Evolutionary conservation across 2,797 vertebrate species (phyloP).

Genomic region (Manis crassicaudata): DNA sequence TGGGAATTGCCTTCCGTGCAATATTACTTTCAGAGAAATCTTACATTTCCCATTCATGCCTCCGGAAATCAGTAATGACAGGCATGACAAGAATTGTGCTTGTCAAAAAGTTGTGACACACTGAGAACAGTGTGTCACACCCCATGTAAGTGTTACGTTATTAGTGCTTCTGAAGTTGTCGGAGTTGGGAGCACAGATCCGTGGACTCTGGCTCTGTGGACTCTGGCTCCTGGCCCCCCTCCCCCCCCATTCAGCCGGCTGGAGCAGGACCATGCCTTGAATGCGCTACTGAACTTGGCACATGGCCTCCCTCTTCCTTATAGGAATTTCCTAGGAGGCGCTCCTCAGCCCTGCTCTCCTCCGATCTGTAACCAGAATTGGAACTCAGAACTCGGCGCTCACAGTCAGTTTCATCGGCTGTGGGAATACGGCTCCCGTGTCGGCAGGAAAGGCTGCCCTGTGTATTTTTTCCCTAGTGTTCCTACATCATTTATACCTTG

Average conservation of each 20-base stretch:
- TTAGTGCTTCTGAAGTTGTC: not conserved
- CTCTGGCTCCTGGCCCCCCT: too few relatives aligned
- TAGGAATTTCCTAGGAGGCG: not conserved
- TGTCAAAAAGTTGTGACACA: not conserved
- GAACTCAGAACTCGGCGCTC: not conserved
- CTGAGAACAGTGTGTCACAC: not conserved
- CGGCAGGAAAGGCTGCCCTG: not conserved
- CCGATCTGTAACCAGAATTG: not conserved
- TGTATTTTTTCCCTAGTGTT: not conserved
- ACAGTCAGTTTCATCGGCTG: not conserved
- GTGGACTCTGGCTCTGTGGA: not conserved
- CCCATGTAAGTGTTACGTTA: accelerated
- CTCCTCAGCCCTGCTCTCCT: not conserved
- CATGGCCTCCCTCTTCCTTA: not conserved
- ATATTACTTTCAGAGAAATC: not conserved
- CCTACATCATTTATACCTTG: not conserved
- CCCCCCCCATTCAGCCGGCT: not conserved
- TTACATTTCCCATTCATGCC: not conserved
- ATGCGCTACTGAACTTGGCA: not conserved
- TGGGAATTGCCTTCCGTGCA: conserved; percentile 1
- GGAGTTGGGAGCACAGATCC: not conserved
- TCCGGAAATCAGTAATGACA: not conserved
- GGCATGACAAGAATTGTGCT: too few relatives aligned
- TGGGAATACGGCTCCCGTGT: not conserved
- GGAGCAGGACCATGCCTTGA: not conserved